These are phyloP conservation scores for Lamellibrachia columna DNA, from an alignment of 2,888 invertebrate species.

Conservation along the genomic window DNA sequence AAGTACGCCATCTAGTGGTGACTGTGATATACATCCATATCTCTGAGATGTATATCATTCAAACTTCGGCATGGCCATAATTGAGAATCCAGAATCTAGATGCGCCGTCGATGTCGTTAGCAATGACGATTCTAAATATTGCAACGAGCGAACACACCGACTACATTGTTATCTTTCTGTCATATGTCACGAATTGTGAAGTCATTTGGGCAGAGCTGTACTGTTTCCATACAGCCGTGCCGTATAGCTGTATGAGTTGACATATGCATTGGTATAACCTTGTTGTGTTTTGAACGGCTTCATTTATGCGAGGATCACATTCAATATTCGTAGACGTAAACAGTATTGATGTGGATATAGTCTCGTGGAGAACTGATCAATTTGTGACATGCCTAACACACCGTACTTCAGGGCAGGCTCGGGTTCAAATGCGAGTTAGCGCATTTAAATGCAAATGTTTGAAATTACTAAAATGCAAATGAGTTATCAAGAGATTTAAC, in stretches of 20 bases:
- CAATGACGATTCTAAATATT: neutral
- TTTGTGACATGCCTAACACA: neutral
- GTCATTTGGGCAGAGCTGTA: neutral
- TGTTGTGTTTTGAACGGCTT: neutral
- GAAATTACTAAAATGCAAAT: too few relatives aligned
- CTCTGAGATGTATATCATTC: neutral
- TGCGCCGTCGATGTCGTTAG: neutral
- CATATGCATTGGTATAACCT: neutral
- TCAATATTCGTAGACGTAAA: neutral
- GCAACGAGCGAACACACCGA: neutral
- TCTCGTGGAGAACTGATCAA: neutral
- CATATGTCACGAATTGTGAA: neutral
- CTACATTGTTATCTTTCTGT: neutral
- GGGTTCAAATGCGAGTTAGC: too few relatives aligned
- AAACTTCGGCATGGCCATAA: neutral
- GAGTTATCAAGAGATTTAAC: too few relatives aligned
- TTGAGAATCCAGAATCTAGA: neutral
- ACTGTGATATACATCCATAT: too few relatives aligned
- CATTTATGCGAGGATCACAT: neutral
- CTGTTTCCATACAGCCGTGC: neutral
- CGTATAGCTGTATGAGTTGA: neutral
- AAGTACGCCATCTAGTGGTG: too few relatives aligned
- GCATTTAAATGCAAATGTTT: too few relatives aligned
- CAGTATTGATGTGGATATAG: neutral
- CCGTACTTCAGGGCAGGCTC: too few relatives aligned